Evolutionary conservation across 2,888 invertebrate genomes (phyloP), one percentile per base, ranked within the genome.

Genomic region (Eupithecia exiguata): DNA sequence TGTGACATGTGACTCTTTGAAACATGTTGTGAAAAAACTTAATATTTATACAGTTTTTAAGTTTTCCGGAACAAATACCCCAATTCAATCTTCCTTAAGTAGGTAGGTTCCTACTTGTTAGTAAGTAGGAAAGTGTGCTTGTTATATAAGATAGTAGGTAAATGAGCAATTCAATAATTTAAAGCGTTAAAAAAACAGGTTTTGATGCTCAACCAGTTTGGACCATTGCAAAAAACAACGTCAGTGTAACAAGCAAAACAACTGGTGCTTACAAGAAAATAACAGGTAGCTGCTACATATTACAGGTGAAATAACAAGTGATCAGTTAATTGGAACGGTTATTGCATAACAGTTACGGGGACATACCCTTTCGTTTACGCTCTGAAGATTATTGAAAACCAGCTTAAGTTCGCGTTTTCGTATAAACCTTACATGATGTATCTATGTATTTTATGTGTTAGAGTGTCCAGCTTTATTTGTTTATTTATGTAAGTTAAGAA

Each of bases 261-360:
- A 78, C 78, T 61, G 79, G 83, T 84, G 43, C 18, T n/a, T 3
- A 49, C 35, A 49, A 1, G 43, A 25, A 62, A 72, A 75, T 72
- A 72, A 67, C 72, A 63, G 21, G 21, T 53, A 53, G 21, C 53
- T n/a, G 53, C 53, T 53, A 21, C 12, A 53, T 21, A 12, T 53
- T 53, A 63, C 36, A 36, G 6, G 63, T 63, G 18, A 65, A 72
- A 75, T 72, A 75, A 65, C 72, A 58, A 35, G 70, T 73, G 80
- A 86, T 83, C 80, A 79, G 68, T 40, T 81, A 84, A 49, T 80
- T 80, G 76, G 77, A 77, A 81, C 84, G 83, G 30, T 83, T 85
- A 88, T 89, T 89, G 80, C 80, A 82, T 87, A 89, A 89, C 81
- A 58, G 85, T 87, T 86, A 86, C 81, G 82, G 81, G 82, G 53